Conservation (phyloP, 1,140 invertebrate genomes). For the Cataglyphis hispanica region DNA sequence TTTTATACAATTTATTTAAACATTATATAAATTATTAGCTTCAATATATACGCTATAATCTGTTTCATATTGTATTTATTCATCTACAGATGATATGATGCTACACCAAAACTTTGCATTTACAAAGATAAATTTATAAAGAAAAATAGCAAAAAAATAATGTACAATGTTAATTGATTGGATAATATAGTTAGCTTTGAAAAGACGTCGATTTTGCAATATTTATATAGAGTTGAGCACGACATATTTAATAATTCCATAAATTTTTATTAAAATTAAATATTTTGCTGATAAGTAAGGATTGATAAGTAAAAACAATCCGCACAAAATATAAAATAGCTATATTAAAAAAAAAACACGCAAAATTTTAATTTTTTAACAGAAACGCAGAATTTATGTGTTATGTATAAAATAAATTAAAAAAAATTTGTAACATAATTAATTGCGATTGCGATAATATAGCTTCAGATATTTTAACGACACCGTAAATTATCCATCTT, state of each 20-base stretch:
- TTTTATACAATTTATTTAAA: not conserved
- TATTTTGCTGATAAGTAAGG: not conserved
- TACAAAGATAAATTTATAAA: not conserved
- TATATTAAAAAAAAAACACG: not conserved
- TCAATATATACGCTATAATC: not conserved
- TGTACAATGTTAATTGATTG: not conserved
- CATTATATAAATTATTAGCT: not conserved
- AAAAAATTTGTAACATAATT: not conserved
- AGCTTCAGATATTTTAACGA: not conserved
- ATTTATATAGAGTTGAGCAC: not conserved
- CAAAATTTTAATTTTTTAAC: too few species aligned
- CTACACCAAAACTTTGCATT: not conserved
- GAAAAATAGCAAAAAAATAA: not conserved
- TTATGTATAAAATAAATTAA: not conserved
- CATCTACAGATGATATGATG: not conserved
- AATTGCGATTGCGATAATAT: not conserved
- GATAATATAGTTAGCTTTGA: not conserved
- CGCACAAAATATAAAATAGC: not conserved
- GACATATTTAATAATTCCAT: not conserved
- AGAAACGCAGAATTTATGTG: not conserved
- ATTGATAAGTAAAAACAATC: not conserved
- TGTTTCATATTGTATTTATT: not conserved
- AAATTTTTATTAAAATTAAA: constrained; percentile 6
- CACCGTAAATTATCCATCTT: not conserved
- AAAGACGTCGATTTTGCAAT: not conserved